Conservation (phyloP, 2,888 invertebrate genomes). For the Leptogaster cylindrica region DNA sequence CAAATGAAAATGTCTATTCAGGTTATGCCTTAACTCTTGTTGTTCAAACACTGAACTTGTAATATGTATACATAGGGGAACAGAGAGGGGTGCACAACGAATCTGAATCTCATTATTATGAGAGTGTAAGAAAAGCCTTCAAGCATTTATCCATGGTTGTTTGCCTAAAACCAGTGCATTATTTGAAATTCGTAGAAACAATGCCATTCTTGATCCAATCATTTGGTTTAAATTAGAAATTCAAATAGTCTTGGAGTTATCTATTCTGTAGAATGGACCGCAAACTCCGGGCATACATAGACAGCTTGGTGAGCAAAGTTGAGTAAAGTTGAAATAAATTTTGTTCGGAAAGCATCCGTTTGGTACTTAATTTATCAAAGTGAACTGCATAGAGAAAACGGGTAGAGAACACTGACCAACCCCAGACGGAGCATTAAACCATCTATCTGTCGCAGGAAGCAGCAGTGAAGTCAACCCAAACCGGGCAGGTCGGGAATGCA, state of each 20-base stretch:
- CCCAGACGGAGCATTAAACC: background rate
- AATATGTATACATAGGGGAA: too few species aligned
- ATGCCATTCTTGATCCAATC: slow-evolving; percentile 18
- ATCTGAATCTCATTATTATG: too few species aligned
- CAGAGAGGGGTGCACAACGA: too few species aligned
- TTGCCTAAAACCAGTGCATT: background rate
- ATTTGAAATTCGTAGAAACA: background rate
- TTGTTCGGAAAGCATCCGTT: slow-evolving; percentile 32
- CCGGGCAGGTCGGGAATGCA: background rate
- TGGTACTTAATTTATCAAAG: slow-evolving; percentile 41
- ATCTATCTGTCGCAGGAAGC: slow-evolving; percentile 4
- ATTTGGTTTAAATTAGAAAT: slow-evolving; percentile 37
- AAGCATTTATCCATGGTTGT: too few species aligned
- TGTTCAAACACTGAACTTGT: too few species aligned
- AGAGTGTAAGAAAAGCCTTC: too few species aligned
- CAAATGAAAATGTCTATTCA: too few species aligned
- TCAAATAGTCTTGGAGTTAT: slow-evolving; percentile 21
- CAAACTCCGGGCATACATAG: too few species aligned
- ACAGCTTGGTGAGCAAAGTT: background rate
- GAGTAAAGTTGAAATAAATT: slow-evolving; percentile 30
- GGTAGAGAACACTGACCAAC: background rate
- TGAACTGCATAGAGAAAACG: slow-evolving; percentile 22
- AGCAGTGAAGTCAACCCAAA: background rate
- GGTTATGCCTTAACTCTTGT: too few species aligned
- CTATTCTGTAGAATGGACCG: background rate